These are phyloP conservation scores for Eumeta japonica DNA, from an alignment of 1,140 invertebrate species.

Conservation along the genomic window DNA sequence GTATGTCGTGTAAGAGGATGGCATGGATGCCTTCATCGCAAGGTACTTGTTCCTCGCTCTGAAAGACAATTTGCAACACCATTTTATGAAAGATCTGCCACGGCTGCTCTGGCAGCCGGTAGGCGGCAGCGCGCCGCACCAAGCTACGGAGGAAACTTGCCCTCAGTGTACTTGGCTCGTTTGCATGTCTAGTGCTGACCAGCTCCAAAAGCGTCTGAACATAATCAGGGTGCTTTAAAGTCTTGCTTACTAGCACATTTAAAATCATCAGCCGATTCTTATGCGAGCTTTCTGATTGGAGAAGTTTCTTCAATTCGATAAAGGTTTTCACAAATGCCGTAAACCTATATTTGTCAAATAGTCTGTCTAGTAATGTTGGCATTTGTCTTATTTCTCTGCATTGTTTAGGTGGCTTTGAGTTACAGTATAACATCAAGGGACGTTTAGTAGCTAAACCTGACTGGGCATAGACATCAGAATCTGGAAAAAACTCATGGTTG, in stretches of 20 bases:
- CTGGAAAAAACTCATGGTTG: neutral
- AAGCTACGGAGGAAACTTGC: constrained; percentile 30
- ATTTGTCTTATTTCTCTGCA: too few relatives aligned
- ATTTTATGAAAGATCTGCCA: constrained; percentile 26
- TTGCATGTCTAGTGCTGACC: constrained; percentile 19
- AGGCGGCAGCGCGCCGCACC: constrained; percentile 25
- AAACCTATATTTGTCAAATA: constrained; percentile 29
- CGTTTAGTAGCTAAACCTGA: too few relatives aligned
- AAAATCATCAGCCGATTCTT: constrained; percentile 29
- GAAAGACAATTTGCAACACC: too few relatives aligned
- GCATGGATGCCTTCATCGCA: too few relatives aligned
- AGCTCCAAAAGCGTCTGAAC: constrained; percentile 22
- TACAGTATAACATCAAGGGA: too few relatives aligned
- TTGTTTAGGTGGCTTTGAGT: too few relatives aligned
- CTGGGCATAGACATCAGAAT: constrained; percentile 5
- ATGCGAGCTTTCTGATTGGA: constrained; percentile 19
- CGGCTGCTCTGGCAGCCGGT: constrained; percentile 22
- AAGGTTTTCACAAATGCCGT: constrained; percentile 25
- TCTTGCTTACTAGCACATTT: constrained; percentile 37
- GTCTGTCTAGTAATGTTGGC: constrained; percentile 2
- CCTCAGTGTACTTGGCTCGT: constrained; percentile 27
- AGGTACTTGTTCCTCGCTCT: too few relatives aligned
- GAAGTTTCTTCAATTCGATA: constrained; percentile 20
- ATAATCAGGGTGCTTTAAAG: constrained; percentile 19
- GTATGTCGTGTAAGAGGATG: too few relatives aligned